A percentile compares a stretch with the other conserved stretches of the same genome.
Evolutionary conservation across 2,888 invertebrate genomes (phyloP).

Genomic region (Sinopyrophorus schimmeli): DNA sequence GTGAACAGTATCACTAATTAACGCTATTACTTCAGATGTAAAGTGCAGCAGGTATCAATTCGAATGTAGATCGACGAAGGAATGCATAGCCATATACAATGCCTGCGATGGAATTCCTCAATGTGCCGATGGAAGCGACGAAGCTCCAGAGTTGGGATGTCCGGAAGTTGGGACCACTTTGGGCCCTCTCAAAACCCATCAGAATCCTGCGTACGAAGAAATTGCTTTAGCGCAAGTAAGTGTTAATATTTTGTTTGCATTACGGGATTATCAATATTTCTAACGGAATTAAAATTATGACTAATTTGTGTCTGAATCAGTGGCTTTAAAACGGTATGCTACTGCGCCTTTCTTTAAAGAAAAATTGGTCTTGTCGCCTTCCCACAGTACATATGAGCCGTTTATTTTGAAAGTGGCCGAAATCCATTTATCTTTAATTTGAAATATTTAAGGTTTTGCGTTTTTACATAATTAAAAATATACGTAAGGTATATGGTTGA

Average conservation of each 20-base stretch:
- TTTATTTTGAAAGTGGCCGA: too few species aligned
- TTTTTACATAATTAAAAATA: too few species aligned
- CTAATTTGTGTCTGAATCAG: too few species aligned
- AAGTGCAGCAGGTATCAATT: conserved; percentile 86
- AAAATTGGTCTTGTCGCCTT: too few species aligned
- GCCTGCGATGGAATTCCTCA: conserved; percentile 93
- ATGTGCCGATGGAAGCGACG: conserved; percentile 90
- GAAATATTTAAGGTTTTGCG: too few species aligned
- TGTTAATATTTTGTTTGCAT: neutral
- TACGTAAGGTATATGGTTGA: too few species aligned
- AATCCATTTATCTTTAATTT: too few species aligned
- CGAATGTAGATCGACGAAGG: conserved; percentile 80
- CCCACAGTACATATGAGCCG: too few species aligned
- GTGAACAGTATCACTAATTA: too few species aligned
- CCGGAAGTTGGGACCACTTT: conserved; percentile 59
- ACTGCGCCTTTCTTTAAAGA: too few species aligned
- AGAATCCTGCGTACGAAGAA: conserved; percentile 17
- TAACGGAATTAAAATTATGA: neutral
- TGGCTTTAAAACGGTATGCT: too few species aligned
- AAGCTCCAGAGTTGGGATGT: conserved; percentile 81
- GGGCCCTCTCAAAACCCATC: conserved; percentile 3
- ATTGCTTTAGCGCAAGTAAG: conserved; percentile 7
- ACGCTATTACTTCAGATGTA: too few species aligned
- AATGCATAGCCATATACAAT: conserved; percentile 94
- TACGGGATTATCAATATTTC: neutral